Conservation (phyloP, 1,140 invertebrate species). For the Latrodectus geometricus region DNA sequence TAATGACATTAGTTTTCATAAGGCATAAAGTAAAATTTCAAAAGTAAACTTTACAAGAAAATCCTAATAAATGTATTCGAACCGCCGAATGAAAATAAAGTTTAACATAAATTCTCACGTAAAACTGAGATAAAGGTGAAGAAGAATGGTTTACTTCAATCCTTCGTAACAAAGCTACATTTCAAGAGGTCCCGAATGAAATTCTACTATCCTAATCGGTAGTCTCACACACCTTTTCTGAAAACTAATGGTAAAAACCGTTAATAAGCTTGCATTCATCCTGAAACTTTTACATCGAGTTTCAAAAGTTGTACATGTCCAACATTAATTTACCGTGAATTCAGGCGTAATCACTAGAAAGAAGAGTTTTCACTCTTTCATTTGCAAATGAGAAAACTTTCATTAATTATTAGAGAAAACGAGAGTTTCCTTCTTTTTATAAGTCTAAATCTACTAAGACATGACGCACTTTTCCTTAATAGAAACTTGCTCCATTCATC, state of each 20-base stretch:
- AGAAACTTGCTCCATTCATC: slow-evolving; percentile 27
- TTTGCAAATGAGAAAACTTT: slow-evolving; percentile 19
- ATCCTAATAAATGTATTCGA: too few species aligned
- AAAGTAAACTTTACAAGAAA: too few species aligned
- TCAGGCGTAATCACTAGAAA: slow-evolving; percentile 22
- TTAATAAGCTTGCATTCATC: slow-evolving; percentile 31
- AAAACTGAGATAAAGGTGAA: too few species aligned
- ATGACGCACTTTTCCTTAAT: neutral
- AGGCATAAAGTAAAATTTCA: too few species aligned
- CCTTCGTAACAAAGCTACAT: neutral
- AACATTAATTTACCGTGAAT: slow-evolving; percentile 29
- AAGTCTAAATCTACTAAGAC: slow-evolving; percentile 1
- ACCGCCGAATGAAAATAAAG: too few species aligned
- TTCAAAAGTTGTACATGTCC: slow-evolving; percentile 18
- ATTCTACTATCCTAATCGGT: neutral
- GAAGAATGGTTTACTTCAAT: too few species aligned
- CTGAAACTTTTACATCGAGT: slow-evolving; percentile 7
- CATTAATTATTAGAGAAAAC: slow-evolving; percentile 26
- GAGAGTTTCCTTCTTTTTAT: neutral
- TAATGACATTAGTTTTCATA: too few species aligned
- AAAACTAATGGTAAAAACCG: slow-evolving; percentile 26
- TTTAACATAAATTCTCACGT: too few species aligned
- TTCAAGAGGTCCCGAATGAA: neutral
- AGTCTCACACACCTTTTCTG: neutral
- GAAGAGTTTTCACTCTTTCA: slow-evolving; percentile 29